Evolutionary conservation across 2,888 invertebrate species (phyloP).

Genomic region (Phymatocera aterrima): DNA sequence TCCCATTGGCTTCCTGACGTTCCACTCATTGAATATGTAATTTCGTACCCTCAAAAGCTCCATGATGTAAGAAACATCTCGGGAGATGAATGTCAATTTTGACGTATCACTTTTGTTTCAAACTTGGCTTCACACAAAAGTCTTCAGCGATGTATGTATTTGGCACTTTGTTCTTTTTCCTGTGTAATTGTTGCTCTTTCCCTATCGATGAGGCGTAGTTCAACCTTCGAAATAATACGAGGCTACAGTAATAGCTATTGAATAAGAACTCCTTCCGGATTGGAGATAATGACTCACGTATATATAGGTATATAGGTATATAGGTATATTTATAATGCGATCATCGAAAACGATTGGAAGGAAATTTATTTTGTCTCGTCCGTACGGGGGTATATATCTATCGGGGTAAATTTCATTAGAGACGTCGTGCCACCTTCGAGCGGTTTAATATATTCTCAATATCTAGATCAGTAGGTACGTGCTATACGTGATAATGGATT

Average conservation of each 20-base stretch:
- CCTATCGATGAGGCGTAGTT: too few species aligned
- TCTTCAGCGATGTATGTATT: not conserved
- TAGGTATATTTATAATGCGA: too few species aligned
- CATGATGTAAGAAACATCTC: not conserved
- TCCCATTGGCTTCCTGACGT: not conserved
- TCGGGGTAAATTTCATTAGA: not conserved
- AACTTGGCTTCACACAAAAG: not conserved
- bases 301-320: too few species aligned
- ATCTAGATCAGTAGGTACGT: not conserved
- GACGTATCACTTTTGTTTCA: not conserved
- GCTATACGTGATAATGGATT: not conserved
- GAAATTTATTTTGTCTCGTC: not conserved
- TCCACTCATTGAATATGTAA: not conserved
- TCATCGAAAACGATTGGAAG: not conserved
- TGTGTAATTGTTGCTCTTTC: not conserved
- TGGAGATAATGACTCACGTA: too few species aligned
- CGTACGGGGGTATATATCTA: not conserved
- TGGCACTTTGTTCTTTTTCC: not conserved
- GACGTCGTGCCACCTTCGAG: not conserved
- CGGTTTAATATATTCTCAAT: not conserved
- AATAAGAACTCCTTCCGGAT: too few species aligned
- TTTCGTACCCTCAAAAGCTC: not conserved
- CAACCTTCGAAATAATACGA: too few species aligned
- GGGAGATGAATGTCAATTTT: constrained; percentile 2
- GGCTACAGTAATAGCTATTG: too few species aligned